A percentile compares a stretch with the other conserved stretches of the same genome.
phyloP scores from a whole-genome alignment of 2,797 vertebrate species.

The Coendou prehensilis region DNA sequence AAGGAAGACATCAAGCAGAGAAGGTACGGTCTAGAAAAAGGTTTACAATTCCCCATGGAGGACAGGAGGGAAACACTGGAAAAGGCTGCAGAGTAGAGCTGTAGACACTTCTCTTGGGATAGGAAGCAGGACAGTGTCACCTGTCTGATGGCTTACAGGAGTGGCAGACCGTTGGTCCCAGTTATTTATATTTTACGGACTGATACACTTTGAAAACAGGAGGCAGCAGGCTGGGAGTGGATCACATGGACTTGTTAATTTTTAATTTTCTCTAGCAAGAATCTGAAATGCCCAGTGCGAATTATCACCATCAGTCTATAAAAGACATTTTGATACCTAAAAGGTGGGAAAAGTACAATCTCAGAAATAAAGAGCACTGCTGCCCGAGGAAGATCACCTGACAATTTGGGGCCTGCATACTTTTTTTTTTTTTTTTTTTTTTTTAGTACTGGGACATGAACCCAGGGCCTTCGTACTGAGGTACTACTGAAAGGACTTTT shows the following conservation, averaged over 20 bases:
- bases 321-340: background rate
- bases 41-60: background rate
- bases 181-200: background rate
- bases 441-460: background rate
- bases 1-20: background rate
- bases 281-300: background rate
- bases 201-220: background rate
- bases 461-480: background rate
- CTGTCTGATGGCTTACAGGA: background rate
- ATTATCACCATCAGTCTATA: background rate
- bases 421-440: too few species aligned
- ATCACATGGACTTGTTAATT: background rate
- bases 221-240: background rate
- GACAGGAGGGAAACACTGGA: background rate
- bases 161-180: background rate
- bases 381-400: background rate
- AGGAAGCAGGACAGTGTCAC: background rate
- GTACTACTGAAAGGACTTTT: background rate
- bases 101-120: background rate
- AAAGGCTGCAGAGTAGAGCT: background rate
- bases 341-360: background rate
- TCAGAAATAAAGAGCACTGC: slow-evolving; percentile 19
- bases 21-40: background rate
- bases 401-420: background rate
- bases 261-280: slow-evolving; percentile 29